Percentiles rank a stretch among this genome's conserved stretches.
phyloP scores from a whole-genome alignment of 2,113 vertebrate genomes.

The Myotis brandtii region DNA sequence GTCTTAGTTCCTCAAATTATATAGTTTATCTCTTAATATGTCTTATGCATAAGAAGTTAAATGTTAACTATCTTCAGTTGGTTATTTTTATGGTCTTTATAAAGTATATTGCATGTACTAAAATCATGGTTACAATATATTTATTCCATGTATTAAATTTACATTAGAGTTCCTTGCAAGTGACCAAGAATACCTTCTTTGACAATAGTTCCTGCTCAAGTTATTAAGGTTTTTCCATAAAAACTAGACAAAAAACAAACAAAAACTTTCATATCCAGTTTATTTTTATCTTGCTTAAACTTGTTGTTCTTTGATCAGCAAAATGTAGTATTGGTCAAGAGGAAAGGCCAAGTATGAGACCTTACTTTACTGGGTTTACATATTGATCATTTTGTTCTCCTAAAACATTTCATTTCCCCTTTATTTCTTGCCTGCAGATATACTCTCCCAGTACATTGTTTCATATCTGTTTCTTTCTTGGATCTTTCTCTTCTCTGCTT shows the following conservation, averaged over 20 bases:
- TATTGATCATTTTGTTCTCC: conserved; percentile 8
- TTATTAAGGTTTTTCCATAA: background rate
- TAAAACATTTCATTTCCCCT: background rate
- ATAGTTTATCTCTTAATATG: background rate
- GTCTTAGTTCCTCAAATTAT: background rate
- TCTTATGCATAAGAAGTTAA: background rate
- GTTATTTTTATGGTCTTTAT: background rate
- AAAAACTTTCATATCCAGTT: background rate
- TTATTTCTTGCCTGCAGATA: background rate
- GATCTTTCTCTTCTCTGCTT: background rate
- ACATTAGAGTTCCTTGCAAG: background rate
- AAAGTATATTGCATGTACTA: background rate
- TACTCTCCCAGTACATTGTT: background rate
- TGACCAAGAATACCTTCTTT: background rate
- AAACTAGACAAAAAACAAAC: background rate
- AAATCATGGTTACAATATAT: background rate
- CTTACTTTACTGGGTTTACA: background rate
- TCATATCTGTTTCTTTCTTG: background rate
- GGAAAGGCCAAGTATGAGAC: background rate
- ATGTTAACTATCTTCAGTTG: background rate
- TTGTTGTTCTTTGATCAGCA: background rate
- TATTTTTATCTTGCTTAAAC: background rate
- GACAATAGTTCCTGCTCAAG: background rate
- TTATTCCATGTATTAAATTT: background rate
- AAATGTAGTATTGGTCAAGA: background rate